These are phyloP conservation scores for Petrolisthes manimaculis DNA, from an alignment of 2,888 invertebrate genomes.

Conservation along the genomic window DNA sequence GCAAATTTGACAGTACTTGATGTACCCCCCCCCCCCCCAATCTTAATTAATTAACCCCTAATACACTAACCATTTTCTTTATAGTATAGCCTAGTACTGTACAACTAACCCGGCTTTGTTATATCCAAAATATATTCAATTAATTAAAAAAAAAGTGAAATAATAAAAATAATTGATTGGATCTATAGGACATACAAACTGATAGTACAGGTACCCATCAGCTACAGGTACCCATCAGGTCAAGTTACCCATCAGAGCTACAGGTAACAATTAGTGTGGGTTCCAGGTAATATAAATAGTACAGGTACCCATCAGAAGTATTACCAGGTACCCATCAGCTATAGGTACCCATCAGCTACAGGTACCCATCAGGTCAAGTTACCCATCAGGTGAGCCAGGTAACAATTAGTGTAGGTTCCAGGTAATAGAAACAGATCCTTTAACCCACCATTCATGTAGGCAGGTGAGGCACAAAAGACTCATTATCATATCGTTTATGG, in stretches of 20 bases:
- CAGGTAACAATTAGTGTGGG: constrained; percentile 23
- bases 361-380: background rate
- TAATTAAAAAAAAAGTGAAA: too few relatives aligned
- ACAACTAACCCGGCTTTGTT: too few relatives aligned
- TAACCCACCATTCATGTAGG: constrained; percentile 32
- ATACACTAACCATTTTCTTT: too few relatives aligned
- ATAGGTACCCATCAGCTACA: background rate
- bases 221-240: background rate
- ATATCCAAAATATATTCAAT: too few relatives aligned
- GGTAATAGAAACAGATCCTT: constrained; percentile 36
- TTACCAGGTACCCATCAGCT: background rate
- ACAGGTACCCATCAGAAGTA: background rate
- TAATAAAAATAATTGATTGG: too few relatives aligned
- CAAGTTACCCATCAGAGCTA: background rate
- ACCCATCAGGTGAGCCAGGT: constrained; percentile 17
- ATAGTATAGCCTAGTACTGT: too few relatives aligned
- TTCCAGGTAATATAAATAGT: constrained; percentile 14
- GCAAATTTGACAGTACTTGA: too few relatives aligned
- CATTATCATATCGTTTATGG: constrained; percentile 57
- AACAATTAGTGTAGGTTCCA: constrained; percentile 11
- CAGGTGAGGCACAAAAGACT: constrained; percentile 36
- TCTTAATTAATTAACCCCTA: too few relatives aligned
- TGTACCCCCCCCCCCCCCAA: too few relatives aligned
- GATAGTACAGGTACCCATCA: background rate
- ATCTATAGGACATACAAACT: too few relatives aligned